Evolutionary conservation across 2,888 invertebrate species (phyloP).

Genomic region (Hydroisotoma schaefferi): DNA sequence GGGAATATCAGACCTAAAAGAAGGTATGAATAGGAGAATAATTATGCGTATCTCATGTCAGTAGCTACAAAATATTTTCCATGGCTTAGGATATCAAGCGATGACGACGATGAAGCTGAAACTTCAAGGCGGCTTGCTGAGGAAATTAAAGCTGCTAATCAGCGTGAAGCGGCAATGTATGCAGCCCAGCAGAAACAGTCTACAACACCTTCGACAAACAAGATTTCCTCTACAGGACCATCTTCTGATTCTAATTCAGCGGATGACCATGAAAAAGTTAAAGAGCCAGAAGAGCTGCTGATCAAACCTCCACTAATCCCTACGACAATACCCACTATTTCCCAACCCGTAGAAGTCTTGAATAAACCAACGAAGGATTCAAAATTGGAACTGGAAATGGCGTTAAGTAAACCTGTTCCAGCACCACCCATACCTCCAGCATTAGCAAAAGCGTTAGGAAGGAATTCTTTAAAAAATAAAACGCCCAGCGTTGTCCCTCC

Average conservation of each 20-base stretch:
- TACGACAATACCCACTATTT: background rate
- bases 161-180: conserved; percentile 50
- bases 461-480: conserved; percentile 18
- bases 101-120: conserved; percentile 25
- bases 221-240: conserved; percentile 5
- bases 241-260: conserved; percentile 7
- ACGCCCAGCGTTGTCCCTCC: background rate
- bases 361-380: background rate
- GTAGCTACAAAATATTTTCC: background rate
- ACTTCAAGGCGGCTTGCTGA: conserved; percentile 45
- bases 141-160: conserved; percentile 45
- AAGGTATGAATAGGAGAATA: conserved; percentile 27
- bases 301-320: background rate
- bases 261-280: background rate
- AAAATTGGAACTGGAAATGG: conserved; percentile 26
- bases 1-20: conserved; percentile 47
- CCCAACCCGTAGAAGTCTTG: background rate
- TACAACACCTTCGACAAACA: background rate
- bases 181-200: conserved; percentile 50
- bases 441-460: conserved; percentile 12
- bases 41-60: background rate
- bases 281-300: background rate
- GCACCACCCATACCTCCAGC: conserved; percentile 29
- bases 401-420: conserved; percentile 32
- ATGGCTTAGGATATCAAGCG: conserved; percentile 32